Evolutionary conservation across 2,888 invertebrate genomes (phyloP).

Genomic region (Nomada fucata): DNA sequence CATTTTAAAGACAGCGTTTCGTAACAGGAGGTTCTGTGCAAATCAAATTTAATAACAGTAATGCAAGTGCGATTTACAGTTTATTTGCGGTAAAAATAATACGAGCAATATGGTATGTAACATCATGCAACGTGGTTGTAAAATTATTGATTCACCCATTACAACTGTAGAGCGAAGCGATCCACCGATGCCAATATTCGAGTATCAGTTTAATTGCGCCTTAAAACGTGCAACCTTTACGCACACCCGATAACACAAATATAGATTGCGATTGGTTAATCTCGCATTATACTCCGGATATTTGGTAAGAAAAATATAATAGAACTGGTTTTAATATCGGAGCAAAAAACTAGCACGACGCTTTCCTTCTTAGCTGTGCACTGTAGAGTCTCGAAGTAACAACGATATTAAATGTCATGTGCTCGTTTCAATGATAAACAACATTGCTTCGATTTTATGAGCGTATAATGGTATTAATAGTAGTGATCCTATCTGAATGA

Average conservation of each 20-base stretch:
- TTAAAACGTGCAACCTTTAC: conserved; percentile 7
- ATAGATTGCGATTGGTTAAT: not conserved
- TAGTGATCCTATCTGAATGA: not conserved
- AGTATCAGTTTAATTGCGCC: not conserved
- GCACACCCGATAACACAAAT: not conserved
- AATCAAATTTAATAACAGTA: not conserved
- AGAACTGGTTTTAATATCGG: not conserved
- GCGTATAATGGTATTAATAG: not conserved
- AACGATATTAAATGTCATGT: not conserved
- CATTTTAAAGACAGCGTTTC: not conserved
- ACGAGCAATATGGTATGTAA: not conserved
- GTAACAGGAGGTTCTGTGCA: not conserved
- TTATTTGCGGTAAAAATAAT: not conserved
- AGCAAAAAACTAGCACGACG: not conserved
- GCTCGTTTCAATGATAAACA: not conserved
- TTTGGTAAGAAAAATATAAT: not conserved
- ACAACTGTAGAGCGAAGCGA: not conserved
- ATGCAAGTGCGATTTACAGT: not conserved
- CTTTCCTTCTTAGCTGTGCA: not conserved
- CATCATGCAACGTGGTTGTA: not conserved
- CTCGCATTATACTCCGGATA: not conserved
- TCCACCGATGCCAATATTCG: conserved; percentile 18
- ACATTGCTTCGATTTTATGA: not conserved
- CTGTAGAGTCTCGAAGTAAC: not conserved
- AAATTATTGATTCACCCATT: conserved; percentile 19